Base-by-base conservation (phyloP, 1,140 invertebrate species). In the Habropoda laboriosa region DNA sequence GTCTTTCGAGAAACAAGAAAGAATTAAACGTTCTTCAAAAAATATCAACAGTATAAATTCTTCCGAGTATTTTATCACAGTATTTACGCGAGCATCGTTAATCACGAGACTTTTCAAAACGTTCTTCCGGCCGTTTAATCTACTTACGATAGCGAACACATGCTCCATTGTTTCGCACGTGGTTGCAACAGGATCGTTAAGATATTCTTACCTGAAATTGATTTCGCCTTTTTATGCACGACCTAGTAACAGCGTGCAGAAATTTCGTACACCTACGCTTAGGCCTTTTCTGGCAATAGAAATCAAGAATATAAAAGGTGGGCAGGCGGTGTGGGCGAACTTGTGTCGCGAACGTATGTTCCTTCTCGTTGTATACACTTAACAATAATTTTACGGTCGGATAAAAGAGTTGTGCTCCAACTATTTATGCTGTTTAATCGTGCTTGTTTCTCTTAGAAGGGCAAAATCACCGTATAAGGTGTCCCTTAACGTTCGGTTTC, bases 241-340 rank as follows among this genome's bases (percentile, higher is more conserved):
- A 47, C 55, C 64, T 80, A 73, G 70, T 66, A 82, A 73, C 61
- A 74, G 58, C 53, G 35, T 10, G 27, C 78, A 42, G 47, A 72
- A 80, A 80, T 80, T 80, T 80, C 61, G 78, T 75, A 49, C 78
- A 13, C 78, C 78, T 61, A 80, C 78, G 49, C 58, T n/a, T 75
- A 55, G 35, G 45, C 70, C 71, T 80, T 66, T 80, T 75, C 70
- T 51, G 78, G 60, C 51, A 66, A 57, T 75, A 66, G 49, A 66
- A 72, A 67, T 30, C 78, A 47, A 55, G 70, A n/a, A 67, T 63
- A 63, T 57, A 75, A 72, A 75, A 80, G 78, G 78, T 66, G 71
- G 71, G 71, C 45, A 75, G 78, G 18, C 40, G 27, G 60, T 63
- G 78, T 80, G 78, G 78, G 78, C 78, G 78, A 75, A 66, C 60